These are phyloP conservation scores for Pseudomyrmex pallidus DNA, from an alignment of 1,140 invertebrate species.

Conservation along the genomic window DNA sequence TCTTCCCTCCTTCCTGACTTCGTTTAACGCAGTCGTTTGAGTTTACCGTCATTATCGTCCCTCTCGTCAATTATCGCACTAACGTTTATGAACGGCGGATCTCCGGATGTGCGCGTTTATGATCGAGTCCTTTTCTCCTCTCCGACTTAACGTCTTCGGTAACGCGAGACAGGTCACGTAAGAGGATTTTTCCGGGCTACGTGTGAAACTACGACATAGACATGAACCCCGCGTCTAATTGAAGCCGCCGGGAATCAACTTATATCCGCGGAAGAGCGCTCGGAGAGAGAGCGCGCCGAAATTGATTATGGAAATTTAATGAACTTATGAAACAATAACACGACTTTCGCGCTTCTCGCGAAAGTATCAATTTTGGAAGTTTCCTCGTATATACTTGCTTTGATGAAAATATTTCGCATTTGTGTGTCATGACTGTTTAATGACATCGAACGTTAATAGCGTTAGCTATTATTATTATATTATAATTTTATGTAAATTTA, in stretches of 20 bases:
- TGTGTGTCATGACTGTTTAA: not conserved
- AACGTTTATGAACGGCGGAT: slow-evolving; percentile 66
- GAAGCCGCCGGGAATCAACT: slow-evolving; percentile 26
- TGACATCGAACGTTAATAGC: slow-evolving; percentile 1
- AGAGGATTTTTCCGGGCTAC: slow-evolving; percentile 5
- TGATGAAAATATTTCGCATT: not conserved
- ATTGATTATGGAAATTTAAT: slow-evolving; percentile 58
- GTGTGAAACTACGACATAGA: slow-evolving; percentile 9
- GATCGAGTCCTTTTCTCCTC: not conserved
- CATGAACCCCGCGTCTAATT: slow-evolving; percentile 30
- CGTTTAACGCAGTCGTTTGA: slow-evolving; percentile 73
- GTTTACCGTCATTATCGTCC: slow-evolving; percentile 66
- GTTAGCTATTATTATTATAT: not conserved
- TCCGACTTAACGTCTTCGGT: not conserved
- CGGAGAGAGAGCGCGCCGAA: not conserved
- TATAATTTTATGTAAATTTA: slow-evolving; percentile 11
- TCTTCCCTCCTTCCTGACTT: slow-evolving; percentile 65
- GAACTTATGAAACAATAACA: slow-evolving; percentile 50
- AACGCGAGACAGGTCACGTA: not conserved
- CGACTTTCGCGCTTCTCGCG: slow-evolving; percentile 3
- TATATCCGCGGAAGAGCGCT: slow-evolving; percentile 32
- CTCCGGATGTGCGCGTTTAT: slow-evolving; percentile 48
- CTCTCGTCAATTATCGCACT: slow-evolving; percentile 61
- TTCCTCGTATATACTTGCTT: not conserved
- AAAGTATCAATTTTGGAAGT: slow-evolving; percentile 41